Base-by-base conservation (phyloP, 2,113 vertebrate genomes). In the Casuarius casuarius region DNA sequence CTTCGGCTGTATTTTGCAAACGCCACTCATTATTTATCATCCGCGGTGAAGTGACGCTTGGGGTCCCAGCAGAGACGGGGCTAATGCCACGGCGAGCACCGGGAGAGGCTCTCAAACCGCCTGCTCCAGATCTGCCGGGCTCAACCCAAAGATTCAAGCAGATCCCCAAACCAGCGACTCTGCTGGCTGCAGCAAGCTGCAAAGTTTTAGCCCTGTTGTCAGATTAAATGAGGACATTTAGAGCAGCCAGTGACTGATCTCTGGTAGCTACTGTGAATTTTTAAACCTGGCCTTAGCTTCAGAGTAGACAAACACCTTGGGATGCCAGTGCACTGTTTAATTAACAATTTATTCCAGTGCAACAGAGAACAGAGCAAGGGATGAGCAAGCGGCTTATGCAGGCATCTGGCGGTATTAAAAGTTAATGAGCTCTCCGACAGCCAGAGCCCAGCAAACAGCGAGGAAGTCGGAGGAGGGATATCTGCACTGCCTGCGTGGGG, bases 271-370 rank as follows among this genome's bases (percentile, higher is more conserved):
- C 84, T 8, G 40, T 3, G 67, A 42, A 29, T 56, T 73, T 61
- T 73, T 49, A 44, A 91, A 42, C 26, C 72, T 1, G 40, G 52
- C 77, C 66, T n/a, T 5, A 33, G 65, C 77, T 83, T 16, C 51
- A 6, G 72, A 78, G 83, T 72, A 73, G 52, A 19, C 23, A 22
- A 61, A 77, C 66, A 35, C 78, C 83, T 54, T 11, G 83, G 66
- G 88, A 87, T 67, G 77, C 72, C 5, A 2, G 51, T 1, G n/a
- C 71, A 4, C 13, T 5, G 28, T 66, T 77, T 91, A 78, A 94
- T 94, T 78, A 90, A 90, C 88, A 73, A 83, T 91, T 87, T 44
- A 92, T 56, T 25, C 75, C 5, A 7, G 80, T 5, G 74, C 80
- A 48, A 48, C 20, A 5, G 56, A 66, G 85, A 61, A 4, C 16